Conservation (phyloP, 2,888 invertebrate species). For the Hypolimnas misippus region DNA sequence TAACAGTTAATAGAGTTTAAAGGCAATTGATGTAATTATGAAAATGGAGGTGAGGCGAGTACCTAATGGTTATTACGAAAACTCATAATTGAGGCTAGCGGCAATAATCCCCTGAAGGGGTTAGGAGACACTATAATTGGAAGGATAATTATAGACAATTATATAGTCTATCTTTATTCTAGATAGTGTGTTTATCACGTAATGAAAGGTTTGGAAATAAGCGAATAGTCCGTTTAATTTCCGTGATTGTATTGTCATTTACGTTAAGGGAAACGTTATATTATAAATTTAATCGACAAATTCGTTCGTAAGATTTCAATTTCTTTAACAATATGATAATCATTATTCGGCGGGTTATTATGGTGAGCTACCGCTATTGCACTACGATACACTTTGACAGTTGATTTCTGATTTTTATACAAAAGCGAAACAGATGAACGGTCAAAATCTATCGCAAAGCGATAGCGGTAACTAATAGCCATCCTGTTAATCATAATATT, state of each 20-base stretch:
- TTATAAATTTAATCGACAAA: no score
- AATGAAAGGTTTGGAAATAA: conserved; percentile 9
- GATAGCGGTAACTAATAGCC: no score
- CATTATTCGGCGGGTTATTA: no score
- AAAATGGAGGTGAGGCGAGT: conserved; percentile 56
- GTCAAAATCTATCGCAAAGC: no score
- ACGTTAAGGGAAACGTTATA: neutral
- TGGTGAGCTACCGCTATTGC: no score
- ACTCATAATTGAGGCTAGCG: conserved; percentile 53
- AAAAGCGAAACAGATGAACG: no score
- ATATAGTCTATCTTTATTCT: conserved; percentile 9
- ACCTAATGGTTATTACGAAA: conserved; percentile 51
- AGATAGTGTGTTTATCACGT: neutral
- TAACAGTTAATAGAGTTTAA: conserved; percentile 41
- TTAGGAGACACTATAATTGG: conserved; percentile 29
- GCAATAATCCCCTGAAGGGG: conserved; percentile 43
- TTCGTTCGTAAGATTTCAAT: no score
- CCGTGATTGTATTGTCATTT: neutral
- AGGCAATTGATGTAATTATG: conserved; percentile 57
- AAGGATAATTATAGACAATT: conserved; percentile 28
- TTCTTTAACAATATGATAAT: no score
- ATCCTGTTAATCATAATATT: no score
- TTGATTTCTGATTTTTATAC: no score
- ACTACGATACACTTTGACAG: no score
- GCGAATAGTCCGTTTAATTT: neutral